A percentile compares a stretch with the other conserved stretches of the same genome.
Conservation (phyloP, 2,888 invertebrate species). For the Norana najaformis region DNA sequence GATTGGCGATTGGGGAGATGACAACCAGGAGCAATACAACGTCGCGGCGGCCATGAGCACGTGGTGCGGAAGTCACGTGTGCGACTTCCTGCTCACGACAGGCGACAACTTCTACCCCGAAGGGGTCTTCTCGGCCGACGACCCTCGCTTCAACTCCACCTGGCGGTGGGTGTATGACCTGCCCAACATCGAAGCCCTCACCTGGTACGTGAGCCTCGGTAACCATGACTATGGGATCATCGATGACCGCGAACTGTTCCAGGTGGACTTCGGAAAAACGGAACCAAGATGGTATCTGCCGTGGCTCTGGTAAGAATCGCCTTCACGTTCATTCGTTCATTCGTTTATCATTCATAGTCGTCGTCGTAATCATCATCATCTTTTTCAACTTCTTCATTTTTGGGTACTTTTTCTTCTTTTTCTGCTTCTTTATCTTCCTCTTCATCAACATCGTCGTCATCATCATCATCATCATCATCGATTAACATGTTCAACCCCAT, state of each 20-base stretch:
- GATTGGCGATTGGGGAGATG: slow-evolving; percentile 37
- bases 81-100: slow-evolving; percentile 31
- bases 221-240: slow-evolving; percentile 39
- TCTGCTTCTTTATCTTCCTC: not conserved
- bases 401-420: too few relatives aligned
- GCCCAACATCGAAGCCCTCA: slow-evolving; percentile 16
- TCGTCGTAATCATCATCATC: not conserved
- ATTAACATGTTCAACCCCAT: not conserved
- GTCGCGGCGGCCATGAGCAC: slow-evolving; percentile 32
- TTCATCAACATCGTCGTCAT: not conserved
- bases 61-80: slow-evolving; percentile 27
- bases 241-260: slow-evolving; percentile 30
- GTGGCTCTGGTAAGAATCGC: slow-evolving; percentile 17
- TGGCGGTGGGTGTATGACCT: slow-evolving; percentile 40
- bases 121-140: slow-evolving; percentile 33
- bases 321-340: not conserved
- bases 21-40: slow-evolving; percentile 23
- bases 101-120: slow-evolving; percentile 42
- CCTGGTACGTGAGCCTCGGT: slow-evolving; percentile 37
- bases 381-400: not conserved
- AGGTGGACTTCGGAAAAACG: slow-evolving; percentile 27
- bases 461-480: not conserved
- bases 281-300: slow-evolving; percentile 33
- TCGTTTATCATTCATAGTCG: not conserved
- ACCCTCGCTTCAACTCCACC: slow-evolving; percentile 32